Evolutionary conservation across 2,797 vertebrate species (phyloP).

Genomic region (Emydoidea blandingii): DNA sequence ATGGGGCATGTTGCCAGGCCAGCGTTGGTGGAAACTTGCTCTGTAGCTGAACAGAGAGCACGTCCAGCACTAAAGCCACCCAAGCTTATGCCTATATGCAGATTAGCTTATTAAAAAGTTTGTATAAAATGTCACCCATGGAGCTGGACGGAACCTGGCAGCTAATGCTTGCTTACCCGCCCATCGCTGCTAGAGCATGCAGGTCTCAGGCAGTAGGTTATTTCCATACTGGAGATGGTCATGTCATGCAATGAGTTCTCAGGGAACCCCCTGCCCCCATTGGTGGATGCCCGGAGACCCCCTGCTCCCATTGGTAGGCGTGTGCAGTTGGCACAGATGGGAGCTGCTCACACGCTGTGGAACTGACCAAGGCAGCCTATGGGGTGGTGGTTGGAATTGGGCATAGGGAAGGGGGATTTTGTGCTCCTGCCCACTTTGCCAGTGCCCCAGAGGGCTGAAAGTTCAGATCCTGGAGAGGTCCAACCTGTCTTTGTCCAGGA

Average conservation of each 20-base stretch:
- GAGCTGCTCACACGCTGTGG: no score
- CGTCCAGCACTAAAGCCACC: not conserved
- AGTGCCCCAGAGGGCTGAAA: no score
- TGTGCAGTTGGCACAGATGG: no score
- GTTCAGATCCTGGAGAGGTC: no score
- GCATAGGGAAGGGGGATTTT: no score
- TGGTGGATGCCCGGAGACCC: no score
- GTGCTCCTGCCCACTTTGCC: no score
- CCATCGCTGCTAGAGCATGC: not conserved
- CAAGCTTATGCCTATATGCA: not conserved
- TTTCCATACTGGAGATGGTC: not conserved
- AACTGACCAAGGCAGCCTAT: no score
- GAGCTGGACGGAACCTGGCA: not conserved
- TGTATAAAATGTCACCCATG: not conserved
- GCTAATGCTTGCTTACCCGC: not conserved
- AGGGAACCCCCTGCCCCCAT: not conserved
- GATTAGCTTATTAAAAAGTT: not conserved
- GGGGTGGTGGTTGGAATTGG: no score
- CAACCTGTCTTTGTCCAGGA: no score
- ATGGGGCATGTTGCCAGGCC: not conserved
- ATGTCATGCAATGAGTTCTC: not conserved
- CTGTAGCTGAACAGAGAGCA: not conserved
- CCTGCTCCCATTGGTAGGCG: rapidly evolving
- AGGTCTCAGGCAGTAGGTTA: not conserved
- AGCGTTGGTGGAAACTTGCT: not conserved